These are phyloP conservation scores for Parauchenoglanis punctatus DNA, from an alignment of 2,797 vertebrate genomes.

Conservation along the genomic window DNA sequence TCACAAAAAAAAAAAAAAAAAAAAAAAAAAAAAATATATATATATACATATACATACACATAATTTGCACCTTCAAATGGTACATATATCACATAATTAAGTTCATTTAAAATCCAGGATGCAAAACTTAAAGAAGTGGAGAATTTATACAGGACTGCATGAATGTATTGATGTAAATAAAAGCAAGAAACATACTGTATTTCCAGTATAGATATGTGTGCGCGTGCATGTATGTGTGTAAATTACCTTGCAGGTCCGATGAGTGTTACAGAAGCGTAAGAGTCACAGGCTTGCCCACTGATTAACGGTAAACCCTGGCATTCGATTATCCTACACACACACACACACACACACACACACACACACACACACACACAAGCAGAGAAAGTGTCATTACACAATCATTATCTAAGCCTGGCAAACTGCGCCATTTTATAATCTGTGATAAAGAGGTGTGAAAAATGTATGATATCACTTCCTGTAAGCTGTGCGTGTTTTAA, in stretches of 20 bases:
- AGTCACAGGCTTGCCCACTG: slow-evolving; percentile 94
- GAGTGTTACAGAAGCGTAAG: slow-evolving; percentile 92
- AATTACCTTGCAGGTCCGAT: slow-evolving; percentile 92
- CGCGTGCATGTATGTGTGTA: not conserved
- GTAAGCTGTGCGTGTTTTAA: not conserved
- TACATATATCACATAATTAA: not conserved
- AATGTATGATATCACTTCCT: slow-evolving; percentile 22
- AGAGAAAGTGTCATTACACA: not conserved
- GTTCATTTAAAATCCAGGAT: not conserved
- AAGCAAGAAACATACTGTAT: not conserved
- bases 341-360: slow-evolving; percentile 5
- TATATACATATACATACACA: no score
- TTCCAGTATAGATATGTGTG: not conserved
- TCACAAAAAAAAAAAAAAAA: no score
- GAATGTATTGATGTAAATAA: no score
- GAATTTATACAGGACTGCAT: no score
- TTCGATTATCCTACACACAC: slow-evolving; percentile 84
- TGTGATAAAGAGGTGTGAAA: slow-evolving; percentile 15
- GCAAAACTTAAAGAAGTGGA: not conserved
- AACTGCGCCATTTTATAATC: not conserved
- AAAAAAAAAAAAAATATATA: no score
- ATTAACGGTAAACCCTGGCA: slow-evolving; percentile 95
- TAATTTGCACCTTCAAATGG: not conserved
- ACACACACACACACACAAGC: not conserved
- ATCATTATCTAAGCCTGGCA: slow-evolving; percentile 1